phyloP scores from a whole-genome alignment of 2,113 vertebrate genomes.

The Anas platyrhynchos region DNA sequence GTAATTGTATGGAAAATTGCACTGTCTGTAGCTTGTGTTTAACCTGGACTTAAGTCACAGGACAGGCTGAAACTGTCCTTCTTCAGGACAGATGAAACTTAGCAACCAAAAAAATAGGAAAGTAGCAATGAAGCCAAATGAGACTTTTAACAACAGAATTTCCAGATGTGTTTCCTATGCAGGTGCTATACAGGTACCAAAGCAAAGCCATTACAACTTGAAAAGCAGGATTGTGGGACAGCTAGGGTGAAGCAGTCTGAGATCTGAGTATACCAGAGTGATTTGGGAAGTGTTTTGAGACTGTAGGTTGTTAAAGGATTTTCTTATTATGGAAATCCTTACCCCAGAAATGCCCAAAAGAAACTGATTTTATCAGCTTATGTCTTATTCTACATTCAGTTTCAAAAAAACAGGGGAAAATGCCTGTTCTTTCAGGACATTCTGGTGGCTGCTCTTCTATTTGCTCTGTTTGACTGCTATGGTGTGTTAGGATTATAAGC shows the following conservation, averaged over 20 bases:
- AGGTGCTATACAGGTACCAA: background rate
- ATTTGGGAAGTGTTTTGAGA: background rate
- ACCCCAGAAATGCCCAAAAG: background rate
- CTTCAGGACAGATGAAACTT: background rate
- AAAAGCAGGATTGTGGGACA: background rate
- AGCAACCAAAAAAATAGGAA: background rate
- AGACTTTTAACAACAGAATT: background rate
- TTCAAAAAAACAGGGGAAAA: background rate
- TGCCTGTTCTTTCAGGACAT: background rate
- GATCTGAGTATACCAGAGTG: background rate
- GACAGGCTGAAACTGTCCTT: background rate
- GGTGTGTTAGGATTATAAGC: background rate
- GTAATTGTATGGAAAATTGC: background rate
- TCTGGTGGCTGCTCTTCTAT: background rate
- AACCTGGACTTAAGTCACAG: background rate
- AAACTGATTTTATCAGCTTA: background rate
- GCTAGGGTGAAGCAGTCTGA: background rate
- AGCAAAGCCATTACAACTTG: background rate
- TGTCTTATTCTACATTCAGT: background rate
- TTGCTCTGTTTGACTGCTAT: background rate
- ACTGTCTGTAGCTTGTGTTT: background rate
- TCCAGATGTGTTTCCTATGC: background rate
- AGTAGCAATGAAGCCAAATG: background rate
- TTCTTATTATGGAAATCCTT: background rate
- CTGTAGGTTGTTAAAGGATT: background rate